Conservation (phyloP, 2,113 vertebrate genomes). For the Phalacrocorax brasilianus region DNA sequence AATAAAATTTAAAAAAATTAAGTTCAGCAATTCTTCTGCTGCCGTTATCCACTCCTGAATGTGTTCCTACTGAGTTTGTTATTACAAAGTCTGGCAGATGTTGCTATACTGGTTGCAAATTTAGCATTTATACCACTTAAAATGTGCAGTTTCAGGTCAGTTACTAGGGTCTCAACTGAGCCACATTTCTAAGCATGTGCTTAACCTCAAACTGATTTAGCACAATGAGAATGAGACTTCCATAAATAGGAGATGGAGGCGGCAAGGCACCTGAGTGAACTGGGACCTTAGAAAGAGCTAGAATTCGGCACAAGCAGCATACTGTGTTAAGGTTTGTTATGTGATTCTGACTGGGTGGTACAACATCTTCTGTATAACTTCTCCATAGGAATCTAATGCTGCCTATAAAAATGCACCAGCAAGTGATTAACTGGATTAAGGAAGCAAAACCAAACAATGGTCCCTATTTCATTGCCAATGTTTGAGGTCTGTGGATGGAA, state of each 20-base stretch:
- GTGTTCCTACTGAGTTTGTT: conserved; percentile 20
- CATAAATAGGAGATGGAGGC: background rate
- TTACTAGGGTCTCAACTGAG: background rate
- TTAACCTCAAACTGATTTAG: conserved; percentile 4
- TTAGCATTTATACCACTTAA: background rate
- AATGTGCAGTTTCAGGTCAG: conserved; percentile 6
- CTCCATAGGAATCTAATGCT: background rate
- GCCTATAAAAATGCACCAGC: background rate
- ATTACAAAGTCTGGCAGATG: conserved; percentile 28
- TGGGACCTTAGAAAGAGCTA: background rate
- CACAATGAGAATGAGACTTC: background rate
- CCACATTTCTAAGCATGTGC: background rate
- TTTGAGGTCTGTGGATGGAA: background rate
- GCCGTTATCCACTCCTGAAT: background rate
- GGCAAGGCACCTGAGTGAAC: background rate
- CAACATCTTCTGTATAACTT: background rate
- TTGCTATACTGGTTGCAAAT: conserved; percentile 1
- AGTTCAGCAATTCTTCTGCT: conserved; percentile 14
- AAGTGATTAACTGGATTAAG: background rate
- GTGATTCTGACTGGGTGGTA: background rate
- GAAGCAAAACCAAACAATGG: background rate
- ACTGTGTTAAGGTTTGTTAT: background rate
- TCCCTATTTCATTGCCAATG: background rate
- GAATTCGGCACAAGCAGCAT: background rate
- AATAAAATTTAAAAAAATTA: background rate